Evolutionary conservation across 2,888 invertebrate species (phyloP).

Genomic region (Octonoba sinensis): DNA sequence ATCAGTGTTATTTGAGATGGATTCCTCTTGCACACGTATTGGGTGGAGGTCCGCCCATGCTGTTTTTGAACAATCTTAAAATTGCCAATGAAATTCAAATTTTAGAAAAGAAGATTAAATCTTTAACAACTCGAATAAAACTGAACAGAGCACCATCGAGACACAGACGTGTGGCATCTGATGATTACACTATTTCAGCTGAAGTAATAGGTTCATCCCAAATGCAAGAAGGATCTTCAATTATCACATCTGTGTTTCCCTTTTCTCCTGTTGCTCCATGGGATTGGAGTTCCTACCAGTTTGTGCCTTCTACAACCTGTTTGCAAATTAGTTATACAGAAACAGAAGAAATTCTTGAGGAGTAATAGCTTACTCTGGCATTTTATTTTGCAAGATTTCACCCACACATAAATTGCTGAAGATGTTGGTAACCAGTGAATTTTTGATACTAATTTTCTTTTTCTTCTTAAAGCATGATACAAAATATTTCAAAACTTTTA

Average conservation of each 20-base stretch:
- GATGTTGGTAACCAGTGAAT: no score
- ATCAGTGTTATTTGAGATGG: conserved; percentile 92
- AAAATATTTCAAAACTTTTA: no score
- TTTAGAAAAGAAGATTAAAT: conserved; percentile 67
- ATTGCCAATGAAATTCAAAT: conserved; percentile 71
- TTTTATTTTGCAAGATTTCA: neutral
- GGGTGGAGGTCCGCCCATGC: conserved; percentile 76
- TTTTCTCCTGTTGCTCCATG: conserved; percentile 67
- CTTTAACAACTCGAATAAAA: conserved; percentile 23
- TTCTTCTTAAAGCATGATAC: no score
- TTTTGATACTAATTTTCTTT: no score
- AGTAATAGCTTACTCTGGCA: conserved; percentile 12
- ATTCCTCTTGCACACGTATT: conserved; percentile 84
- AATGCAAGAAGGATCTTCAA: conserved; percentile 47
- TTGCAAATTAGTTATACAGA: conserved; percentile 58
- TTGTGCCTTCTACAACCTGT: conserved; percentile 62
- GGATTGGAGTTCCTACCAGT: conserved; percentile 57
- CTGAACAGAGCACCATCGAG: conserved; percentile 31
- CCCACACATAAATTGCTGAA: no score
- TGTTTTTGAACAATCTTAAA: conserved; percentile 71
- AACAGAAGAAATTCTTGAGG: conserved; percentile 47
- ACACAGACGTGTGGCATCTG: conserved; percentile 62
- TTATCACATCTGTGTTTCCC: conserved; percentile 67
- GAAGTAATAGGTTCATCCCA: conserved; percentile 51
- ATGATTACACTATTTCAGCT: conserved; percentile 63